Base-by-base conservation (phyloP, 1,140 invertebrate species). In the Arion vulgaris region DNA sequence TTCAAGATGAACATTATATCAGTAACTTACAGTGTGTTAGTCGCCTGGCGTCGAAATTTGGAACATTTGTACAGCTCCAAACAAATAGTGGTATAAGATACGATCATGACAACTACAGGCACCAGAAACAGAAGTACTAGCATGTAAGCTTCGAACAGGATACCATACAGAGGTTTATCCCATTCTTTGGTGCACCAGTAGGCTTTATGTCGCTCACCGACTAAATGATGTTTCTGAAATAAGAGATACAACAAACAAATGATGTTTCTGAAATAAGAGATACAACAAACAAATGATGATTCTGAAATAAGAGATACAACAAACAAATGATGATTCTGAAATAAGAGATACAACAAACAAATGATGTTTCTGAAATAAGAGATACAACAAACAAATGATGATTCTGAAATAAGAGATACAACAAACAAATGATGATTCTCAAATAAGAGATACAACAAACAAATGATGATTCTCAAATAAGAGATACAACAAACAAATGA, bases 71-170 rank as follows among this genome's bases (percentile, higher is more conserved):
- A 95, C 41, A 95, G 93, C 89, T 95, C 94, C 89, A 93, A 93
- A 86, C 94, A 95, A 81, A 96, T 95, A 83, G 93, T 92, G 0
- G 93, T 93, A 86, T 96, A 96, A 71, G 95, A 94, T 78, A 94
- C 93, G 0, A 92, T 93, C 95, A 96, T 96, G 41, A 95, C 93
- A 32, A 88, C 88, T 2, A 95, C 93, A 0, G 95, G 95, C 0
- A 95, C 87, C 0, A 95, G 89, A 7, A 96, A 93, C 17, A 95
- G 94, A 15, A 95, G 83, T 0, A 95, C 81, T 1, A 95, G 89
- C 94, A 95, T 95, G 87, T 95, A 95, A 0, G 95, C 85, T 88
- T 95, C 95, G 87, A 95, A 95, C 19, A 93, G 87, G 36, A 92
- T 92, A 93, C 94, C 95, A 17, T 94, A 88, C 1, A 89, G 86